Base-by-base conservation (phyloP, 1,140 invertebrate species). In the Halictus rubicundus region DNA sequence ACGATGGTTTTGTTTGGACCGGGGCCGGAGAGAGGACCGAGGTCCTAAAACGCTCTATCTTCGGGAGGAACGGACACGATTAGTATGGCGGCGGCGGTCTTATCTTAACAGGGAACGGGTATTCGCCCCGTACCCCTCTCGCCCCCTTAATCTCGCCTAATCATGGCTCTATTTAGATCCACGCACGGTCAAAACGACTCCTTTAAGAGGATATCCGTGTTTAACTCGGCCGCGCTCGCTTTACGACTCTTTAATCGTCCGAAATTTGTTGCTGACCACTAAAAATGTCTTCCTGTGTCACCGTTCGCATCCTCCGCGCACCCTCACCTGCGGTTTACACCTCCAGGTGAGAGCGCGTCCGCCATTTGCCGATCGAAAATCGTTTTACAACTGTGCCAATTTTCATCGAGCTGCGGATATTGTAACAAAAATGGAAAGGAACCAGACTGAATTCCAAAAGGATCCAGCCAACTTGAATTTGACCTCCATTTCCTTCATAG, bases 191-290 rank as follows among this genome's bases (percentile, higher is more conserved):
- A 60, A 70, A 69, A 69, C 76, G 83, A 80, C 78, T 75, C 88
- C 87, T 88, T 90, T 91, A 91, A 91, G 87, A 90, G 89, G 90
- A 89, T 91, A 91, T 90, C 87, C 89, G 89, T 90, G 90, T 91
- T 86, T 83, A 88, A 86, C 78, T 76, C 80, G 86, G 77, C 78
- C 85, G 77, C 78, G 81, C 78, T 86, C 86, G 79, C 61, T 86
- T 90, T 88, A 88, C 83, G 85, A 82, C 81, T 81, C 87, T 87
- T 89, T 90, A 90, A 91, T 89, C 88, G 88, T 77, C 57, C 78
- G 86, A 89, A 89, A 90, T 90, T 90, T 90, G 88, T 89, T 86
- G 83, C 79, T 61, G 75, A 63, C 82, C 71, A n/a, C 42, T 78
- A 64, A 81, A 65, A 81, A 83, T 63, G 65, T 80, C 77, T 60